These are phyloP conservation scores for Aphelenchoides besseyi DNA, from an alignment of 1,140 invertebrate species.

Conservation along the genomic window DNA sequence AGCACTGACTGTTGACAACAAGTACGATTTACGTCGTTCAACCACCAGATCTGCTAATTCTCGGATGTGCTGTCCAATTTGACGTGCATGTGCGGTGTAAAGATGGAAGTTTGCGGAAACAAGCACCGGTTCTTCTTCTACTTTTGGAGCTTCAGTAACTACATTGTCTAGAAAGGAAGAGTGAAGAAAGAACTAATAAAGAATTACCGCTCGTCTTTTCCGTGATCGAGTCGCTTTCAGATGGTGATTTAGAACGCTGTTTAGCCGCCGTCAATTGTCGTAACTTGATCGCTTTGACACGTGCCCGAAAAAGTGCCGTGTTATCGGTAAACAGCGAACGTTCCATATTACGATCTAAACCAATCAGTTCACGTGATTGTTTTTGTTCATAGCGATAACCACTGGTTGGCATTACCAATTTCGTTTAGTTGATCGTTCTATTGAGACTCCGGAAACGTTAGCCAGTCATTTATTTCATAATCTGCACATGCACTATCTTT, in stretches of 20 bases:
- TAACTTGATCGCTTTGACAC: conserved; percentile 36
- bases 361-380: too few relatives aligned
- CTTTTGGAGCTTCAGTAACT: neutral
- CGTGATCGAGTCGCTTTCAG: conserved; percentile 17
- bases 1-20: conserved; percentile 32
- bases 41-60: conserved; percentile 52
- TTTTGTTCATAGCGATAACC: conserved; percentile 2
- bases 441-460: too few relatives aligned
- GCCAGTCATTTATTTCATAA: too few relatives aligned
- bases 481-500: too few relatives aligned
- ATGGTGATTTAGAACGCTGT: neutral
- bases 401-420: neutral
- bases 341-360: too few relatives aligned
- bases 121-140: conserved; percentile 6
- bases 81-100: conserved; percentile 39
- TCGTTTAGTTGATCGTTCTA: too few relatives aligned
- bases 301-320: conserved; percentile 47
- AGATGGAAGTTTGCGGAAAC: conserved; percentile 34
- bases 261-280: neutral
- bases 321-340: conserved; percentile 37
- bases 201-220: neutral
- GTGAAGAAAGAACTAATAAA: neutral
- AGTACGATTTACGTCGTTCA: conserved; percentile 47
- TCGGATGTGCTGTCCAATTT: conserved; percentile 42
- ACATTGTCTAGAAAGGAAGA: neutral